Conservation (phyloP, 2,113 vertebrate species). For the Garra rufa region DNA sequence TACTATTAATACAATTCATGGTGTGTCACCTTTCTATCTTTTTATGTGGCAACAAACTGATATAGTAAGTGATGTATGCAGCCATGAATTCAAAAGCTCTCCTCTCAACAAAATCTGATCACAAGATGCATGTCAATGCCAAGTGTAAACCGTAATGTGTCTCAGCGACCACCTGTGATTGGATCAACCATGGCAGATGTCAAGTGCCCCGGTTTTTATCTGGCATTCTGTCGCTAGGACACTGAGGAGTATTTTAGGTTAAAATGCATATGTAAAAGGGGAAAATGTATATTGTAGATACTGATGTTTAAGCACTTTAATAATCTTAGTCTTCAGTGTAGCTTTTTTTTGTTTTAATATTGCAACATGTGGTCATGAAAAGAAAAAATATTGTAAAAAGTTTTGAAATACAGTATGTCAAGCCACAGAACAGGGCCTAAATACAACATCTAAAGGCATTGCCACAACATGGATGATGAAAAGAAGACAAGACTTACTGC, state of each 20-base stretch:
- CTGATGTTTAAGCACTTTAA: not conserved
- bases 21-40: not conserved
- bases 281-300: not conserved
- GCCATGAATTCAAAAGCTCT: slow-evolving; percentile 6
- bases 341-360: not conserved
- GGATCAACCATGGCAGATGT: not conserved
- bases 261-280: not conserved
- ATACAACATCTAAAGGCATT: not conserved
- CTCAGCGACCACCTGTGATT: not conserved
- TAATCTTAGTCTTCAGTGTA: not conserved
- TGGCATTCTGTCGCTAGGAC: not conserved
- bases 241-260: not conserved
- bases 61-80: slow-evolving; percentile 13
- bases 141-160: slow-evolving; percentile 1
- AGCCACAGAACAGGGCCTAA: not conserved
- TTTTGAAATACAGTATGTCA: not conserved
- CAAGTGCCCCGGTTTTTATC: not conserved
- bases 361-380: not conserved
- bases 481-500: not conserved
- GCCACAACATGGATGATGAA: not conserved
- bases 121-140: slow-evolving; percentile 8
- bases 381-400: not conserved
- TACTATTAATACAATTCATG: not conserved
- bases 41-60: not conserved
- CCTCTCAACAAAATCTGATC: slow-evolving; percentile 9